Evolutionary conservation across 2,113 vertebrate genomes (phyloP).

Genomic region (Emydura subglobosa): DNA sequence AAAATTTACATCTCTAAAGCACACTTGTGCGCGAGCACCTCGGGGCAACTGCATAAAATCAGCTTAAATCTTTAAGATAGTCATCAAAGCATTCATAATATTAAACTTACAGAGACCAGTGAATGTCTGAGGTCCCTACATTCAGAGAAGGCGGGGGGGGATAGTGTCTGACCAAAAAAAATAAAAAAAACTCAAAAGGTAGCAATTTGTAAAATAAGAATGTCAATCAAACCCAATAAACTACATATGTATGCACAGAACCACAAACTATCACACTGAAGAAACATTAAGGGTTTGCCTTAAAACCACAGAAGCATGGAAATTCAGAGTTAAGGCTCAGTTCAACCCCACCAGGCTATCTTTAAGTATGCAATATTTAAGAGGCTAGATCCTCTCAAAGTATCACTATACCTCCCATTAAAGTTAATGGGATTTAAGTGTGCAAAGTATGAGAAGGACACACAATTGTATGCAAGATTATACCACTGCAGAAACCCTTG

Average conservation of each 20-base stretch:
- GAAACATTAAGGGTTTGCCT: not conserved
- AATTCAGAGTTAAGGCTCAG: not conserved
- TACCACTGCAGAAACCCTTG: not conserved
- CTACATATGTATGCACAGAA: not conserved
- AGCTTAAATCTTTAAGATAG: conserved; percentile 44
- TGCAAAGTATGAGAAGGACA: not conserved
- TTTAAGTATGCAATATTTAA: fast-evolving
- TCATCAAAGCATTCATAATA: conserved; percentile 72
- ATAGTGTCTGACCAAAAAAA: conserved; percentile 39
- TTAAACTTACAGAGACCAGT: conserved; percentile 46
- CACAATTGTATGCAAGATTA: not conserved
- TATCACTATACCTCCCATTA: fast-evolving
- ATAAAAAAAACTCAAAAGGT: conserved; percentile 50
- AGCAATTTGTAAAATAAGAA: conserved; percentile 46
- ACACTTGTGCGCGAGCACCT: conserved; percentile 61
- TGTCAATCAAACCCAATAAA: conserved; percentile 33
- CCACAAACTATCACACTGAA: conserved; percentile 17
- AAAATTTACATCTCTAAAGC: conserved; percentile 59
- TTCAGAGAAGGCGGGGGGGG: conserved; percentile 49
- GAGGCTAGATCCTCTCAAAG: not conserved
- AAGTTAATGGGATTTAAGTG: not conserved
- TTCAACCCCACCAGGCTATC: not conserved
- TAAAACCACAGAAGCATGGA: conserved; percentile 11
- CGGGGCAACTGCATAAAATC: conserved; percentile 39
- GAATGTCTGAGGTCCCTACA: conserved; percentile 49